Evolutionary conservation across 2,113 vertebrate genomes (phyloP).

Genomic region (Gymnarchus niloticus): DNA sequence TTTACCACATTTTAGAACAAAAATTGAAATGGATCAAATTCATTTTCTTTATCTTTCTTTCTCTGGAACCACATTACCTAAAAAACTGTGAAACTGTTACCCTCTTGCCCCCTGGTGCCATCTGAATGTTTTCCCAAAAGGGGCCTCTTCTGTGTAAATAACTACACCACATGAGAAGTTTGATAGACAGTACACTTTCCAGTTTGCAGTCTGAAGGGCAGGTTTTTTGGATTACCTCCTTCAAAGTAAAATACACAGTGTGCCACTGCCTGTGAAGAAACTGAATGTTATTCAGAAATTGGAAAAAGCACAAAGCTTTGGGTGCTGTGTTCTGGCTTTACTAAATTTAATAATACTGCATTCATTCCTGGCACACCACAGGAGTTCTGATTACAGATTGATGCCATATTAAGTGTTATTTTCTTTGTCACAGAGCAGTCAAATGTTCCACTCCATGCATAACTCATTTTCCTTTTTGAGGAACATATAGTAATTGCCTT

Average conservation of each 20-base stretch:
- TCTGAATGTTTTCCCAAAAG: conserved; percentile 6
- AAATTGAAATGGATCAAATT: background rate
- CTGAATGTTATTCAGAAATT: background rate
- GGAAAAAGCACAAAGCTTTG: background rate
- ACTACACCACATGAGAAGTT: conserved; percentile 35
- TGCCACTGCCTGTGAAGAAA: background rate
- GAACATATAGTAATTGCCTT: background rate
- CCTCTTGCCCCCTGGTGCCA: conserved; percentile 22
- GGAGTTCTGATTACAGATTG: background rate
- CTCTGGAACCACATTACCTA: background rate
- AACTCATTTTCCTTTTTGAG: background rate
- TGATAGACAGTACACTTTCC: conserved; percentile 42
- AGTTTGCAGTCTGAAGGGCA: conserved; percentile 64
- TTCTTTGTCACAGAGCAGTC: conserved; percentile 16
- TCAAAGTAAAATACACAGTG: conserved; percentile 24
- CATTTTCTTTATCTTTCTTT: background rate
- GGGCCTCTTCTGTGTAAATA: conserved; percentile 47
- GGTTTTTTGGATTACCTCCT: conserved; percentile 46
- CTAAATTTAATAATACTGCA: background rate
- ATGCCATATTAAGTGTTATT: conserved; percentile 8
- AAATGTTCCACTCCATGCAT: conserved; percentile 6
- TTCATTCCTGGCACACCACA: background rate
- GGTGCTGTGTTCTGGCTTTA: background rate
- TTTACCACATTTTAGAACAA: background rate
- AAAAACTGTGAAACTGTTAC: background rate